Evolutionary conservation across 2,888 invertebrate species (phyloP), one percentile per base, ranked within the genome.

Genomic region (Plebejus anna): DNA sequence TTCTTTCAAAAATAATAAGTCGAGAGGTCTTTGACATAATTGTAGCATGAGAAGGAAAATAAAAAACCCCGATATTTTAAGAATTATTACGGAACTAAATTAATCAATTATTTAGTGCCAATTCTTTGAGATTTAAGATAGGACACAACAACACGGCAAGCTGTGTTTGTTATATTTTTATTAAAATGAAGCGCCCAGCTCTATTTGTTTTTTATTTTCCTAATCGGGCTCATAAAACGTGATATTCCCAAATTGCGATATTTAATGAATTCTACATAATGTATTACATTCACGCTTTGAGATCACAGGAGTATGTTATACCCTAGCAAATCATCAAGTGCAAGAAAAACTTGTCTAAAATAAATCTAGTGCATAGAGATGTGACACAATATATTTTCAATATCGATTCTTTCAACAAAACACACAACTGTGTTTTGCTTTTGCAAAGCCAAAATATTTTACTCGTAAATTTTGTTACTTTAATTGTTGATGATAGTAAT

Each of bases 261-360:
- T 79, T 80, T 80, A 80, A 77, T 80, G 82, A 81, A 81, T 81
- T 81, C 81, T 81, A 84, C 81, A 81, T 81, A 79, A 79, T 77
- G 78, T 83, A 79, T 81, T 88, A 90, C 91, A 90, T 89, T 88
- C 91, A 90, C 89, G 89, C 88, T 90, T 84, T 94, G 94, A 94
- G 94, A 94, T 94, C 94, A 94, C 94, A 93, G 88, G 93, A 89
- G 92, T 89, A 90, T 83, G 82, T 83, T 76, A 85, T 86, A 90
- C 89, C 88, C 92, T 90, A 90, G 90, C 90, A 83, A 88, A 89
- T 88, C 88, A 90, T 87, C 86, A 84, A 86, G 86, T 79, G 78
- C 77, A 75, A 59, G 55, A 72, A 80, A 78, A 76, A 78, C 76
- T 72, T 32, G 51, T 51, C 72, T 32, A 76, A 72, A 78, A 76